Conservation (phyloP, 2,113 vertebrate genomes). For the Stigmatopora argus region DNA sequence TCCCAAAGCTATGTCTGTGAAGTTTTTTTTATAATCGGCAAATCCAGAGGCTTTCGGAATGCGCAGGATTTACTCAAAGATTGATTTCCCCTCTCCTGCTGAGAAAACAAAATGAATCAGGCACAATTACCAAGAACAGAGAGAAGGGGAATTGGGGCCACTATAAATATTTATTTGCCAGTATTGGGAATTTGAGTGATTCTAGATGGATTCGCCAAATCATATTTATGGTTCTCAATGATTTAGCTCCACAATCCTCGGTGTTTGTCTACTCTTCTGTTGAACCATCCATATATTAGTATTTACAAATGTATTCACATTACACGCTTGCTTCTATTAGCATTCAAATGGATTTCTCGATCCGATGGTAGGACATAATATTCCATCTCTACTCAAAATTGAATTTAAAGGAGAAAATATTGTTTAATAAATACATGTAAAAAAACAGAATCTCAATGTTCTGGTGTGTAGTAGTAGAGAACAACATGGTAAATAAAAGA, state of each 20-base stretch:
- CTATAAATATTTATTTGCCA: slow-evolving; percentile 77
- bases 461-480: too few species aligned
- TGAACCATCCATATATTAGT: slow-evolving; percentile 65
- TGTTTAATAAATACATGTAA: background rate
- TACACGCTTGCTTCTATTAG: slow-evolving; percentile 30
- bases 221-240: slow-evolving; percentile 75
- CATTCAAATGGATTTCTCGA: slow-evolving; percentile 42
- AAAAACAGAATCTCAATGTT: too few species aligned
- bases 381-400: slow-evolving; percentile 26
- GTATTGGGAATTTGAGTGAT: slow-evolving; percentile 66
- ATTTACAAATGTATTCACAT: slow-evolving; percentile 48
- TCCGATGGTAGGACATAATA: slow-evolving; percentile 46
- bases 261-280: slow-evolving; percentile 65
- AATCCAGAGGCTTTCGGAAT: slow-evolving; percentile 47
- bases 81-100: slow-evolving; percentile 66
- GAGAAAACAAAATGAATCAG: slow-evolving; percentile 71
- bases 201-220: slow-evolving; percentile 67
- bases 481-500: too few species aligned
- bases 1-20: slow-evolving; percentile 21
- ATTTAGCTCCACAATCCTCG: slow-evolving; percentile 65
- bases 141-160: slow-evolving; percentile 49
- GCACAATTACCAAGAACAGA: slow-evolving; percentile 67
- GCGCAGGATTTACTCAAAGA: slow-evolving; percentile 60
- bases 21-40: slow-evolving; percentile 33
- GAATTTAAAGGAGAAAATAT: background rate